phyloP scores from a whole-genome alignment of 2,113 vertebrate species.

The Marmota flaviventris region DNA sequence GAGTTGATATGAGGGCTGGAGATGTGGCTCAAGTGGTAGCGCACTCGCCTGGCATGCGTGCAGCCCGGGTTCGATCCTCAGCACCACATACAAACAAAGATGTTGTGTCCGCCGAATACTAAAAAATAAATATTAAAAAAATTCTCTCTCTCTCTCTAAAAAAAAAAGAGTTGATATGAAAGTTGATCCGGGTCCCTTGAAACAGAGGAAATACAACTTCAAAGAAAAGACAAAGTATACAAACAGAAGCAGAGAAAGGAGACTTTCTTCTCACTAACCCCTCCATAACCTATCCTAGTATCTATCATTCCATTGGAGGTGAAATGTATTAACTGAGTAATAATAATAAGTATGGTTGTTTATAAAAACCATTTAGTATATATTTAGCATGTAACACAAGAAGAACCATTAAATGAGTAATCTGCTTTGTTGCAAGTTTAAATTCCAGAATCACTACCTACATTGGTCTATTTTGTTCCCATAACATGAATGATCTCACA shows the following conservation, averaged over 20 bases:
- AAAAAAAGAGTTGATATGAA: not conserved
- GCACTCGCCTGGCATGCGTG: too few relatives aligned
- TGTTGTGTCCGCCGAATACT: too few relatives aligned
- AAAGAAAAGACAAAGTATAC: not conserved
- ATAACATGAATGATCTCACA: not conserved
- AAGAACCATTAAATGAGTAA: constrained; percentile 23
- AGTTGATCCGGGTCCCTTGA: not conserved
- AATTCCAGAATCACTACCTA: constrained; percentile 7
- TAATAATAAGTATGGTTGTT: not conserved
- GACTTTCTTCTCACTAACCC: not conserved
- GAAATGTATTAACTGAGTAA: constrained; percentile 30
- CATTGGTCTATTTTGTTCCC: not conserved
- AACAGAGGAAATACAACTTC: not conserved
- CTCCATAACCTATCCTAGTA: not conserved
- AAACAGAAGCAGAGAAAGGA: constrained; percentile 52
- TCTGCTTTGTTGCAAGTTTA: not conserved
- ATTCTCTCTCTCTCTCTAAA: too few relatives aligned
- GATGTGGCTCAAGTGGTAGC: too few relatives aligned
- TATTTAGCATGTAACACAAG: constrained; percentile 17
- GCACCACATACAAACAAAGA: too few relatives aligned
- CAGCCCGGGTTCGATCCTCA: too few relatives aligned
- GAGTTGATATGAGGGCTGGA: not conserved
- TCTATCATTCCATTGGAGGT: not conserved
- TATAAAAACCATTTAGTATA: not conserved
- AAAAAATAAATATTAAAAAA: too few relatives aligned